Evolutionary conservation across 2,888 invertebrate species (phyloP), one percentile per base, ranked within the genome.

Genomic region (Drosophila merina): DNA sequence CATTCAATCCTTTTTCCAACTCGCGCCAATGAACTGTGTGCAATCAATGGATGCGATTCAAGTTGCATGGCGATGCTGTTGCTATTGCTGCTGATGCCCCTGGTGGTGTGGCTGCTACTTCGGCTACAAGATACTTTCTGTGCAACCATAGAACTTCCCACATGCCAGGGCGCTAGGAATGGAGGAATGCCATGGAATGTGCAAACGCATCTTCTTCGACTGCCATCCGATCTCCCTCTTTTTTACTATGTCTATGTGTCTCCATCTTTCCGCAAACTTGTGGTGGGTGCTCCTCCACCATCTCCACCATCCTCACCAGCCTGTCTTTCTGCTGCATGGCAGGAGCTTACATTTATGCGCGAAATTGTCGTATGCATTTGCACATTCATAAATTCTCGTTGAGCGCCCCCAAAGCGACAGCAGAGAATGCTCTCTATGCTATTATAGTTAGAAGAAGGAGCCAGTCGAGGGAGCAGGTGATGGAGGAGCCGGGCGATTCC

Each of bases 361-460:
- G 88, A 86, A 88, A 83, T 87, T 82, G 82, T 87, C 82, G 86
- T 82, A 82, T 70, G 84, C 80, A 88, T 85, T 85, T 85, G 88
- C 88, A 85, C 88, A 85, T 85, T 85, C 84, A 85, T 85, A 85
- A 85, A 85, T 85, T 88, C 74, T 88, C 74, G 86, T 88, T 77
- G 83, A 88, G 88, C 84, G 77, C 83, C 80, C 74, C 84, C 77
- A 70, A 77, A 88, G 88, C 86, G 77, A 79, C 88, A 75, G 72
- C 48, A 48, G 45, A 75, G 87, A 81, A 73, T 82, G 77, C 52
- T 59, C 54, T 71, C 51, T 63, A 68, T 73, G 52, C 56, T 36
- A 59, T 52, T 57, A 52, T 52, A 50, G 31, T 33, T 20, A n/a
- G n/a, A 38, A 25, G 50, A 55, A 20, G 28, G 55, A 36, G 14